These are phyloP conservation scores for Pampus argenteus DNA, from an alignment of 2,797 vertebrate species.

Conservation along the genomic window DNA sequence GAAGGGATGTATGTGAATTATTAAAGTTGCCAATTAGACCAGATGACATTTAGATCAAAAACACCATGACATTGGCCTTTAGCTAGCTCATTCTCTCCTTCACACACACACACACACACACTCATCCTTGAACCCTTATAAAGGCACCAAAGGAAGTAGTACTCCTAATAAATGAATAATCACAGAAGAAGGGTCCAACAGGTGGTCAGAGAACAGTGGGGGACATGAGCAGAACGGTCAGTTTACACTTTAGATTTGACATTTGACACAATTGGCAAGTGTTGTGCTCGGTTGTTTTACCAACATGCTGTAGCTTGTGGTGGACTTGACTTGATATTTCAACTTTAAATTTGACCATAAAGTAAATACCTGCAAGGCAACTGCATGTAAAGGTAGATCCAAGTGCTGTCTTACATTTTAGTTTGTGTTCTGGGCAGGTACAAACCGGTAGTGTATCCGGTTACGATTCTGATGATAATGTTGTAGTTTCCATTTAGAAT, in stretches of 20 bases:
- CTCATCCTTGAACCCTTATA: slow-evolving; percentile 38
- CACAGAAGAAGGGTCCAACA: slow-evolving; percentile 44
- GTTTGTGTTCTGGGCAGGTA: no score
- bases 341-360: neutral
- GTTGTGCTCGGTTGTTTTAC: slow-evolving; percentile 3
- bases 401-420: no score
- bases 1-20: slow-evolving; percentile 75
- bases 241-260: slow-evolving; percentile 43
- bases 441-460: no score
- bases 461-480: no score
- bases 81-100: slow-evolving; percentile 42
- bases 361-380: neutral
- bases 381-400: neutral
- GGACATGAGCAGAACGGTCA: slow-evolving; percentile 24
- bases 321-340: neutral
- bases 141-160: slow-evolving; percentile 53
- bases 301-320: neutral
- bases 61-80: slow-evolving; percentile 78
- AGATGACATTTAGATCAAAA: slow-evolving; percentile 85
- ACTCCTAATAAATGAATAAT: slow-evolving; percentile 56
- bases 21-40: slow-evolving; percentile 84
- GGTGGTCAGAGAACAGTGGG: slow-evolving; percentile 45
- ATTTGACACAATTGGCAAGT: slow-evolving; percentile 60
- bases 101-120: slow-evolving; percentile 11
- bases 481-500: no score